A percentile compares a stretch with the other conserved stretches of the same genome.
These are phyloP conservation scores for Limanda limanda DNA, from an alignment of 2,113 vertebrate genomes.

Conservation along the genomic window DNA sequence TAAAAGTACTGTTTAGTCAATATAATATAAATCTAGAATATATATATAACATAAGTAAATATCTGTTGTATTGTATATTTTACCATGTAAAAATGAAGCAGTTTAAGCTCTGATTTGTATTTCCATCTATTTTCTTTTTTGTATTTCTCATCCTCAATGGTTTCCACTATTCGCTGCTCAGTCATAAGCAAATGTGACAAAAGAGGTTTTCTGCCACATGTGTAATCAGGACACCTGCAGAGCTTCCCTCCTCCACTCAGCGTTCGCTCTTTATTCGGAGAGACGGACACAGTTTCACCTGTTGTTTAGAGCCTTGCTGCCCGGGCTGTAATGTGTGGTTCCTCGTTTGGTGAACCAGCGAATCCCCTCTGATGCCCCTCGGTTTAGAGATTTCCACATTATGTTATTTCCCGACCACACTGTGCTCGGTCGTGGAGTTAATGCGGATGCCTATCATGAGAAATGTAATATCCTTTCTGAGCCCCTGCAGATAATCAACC, in stretches of 20 bases:
- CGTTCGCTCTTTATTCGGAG: not conserved
- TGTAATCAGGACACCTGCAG: not conserved
- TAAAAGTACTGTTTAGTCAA: no score
- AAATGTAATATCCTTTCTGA: constrained; percentile 53
- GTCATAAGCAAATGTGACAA: no score
- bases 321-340: not conserved
- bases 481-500: constrained; percentile 51
- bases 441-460: constrained; percentile 34
- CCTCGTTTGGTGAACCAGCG: constrained; percentile 27
- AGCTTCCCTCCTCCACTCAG: no score
- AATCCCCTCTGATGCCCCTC: constrained; percentile 30
- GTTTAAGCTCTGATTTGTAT: no score
- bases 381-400: constrained; percentile 38
- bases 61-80: no score
- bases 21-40: no score
- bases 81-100: no score
- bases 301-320: constrained; percentile 35
- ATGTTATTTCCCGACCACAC: constrained; percentile 10
- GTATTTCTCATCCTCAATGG: not conserved
- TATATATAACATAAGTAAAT: no score
- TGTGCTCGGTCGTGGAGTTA: constrained; percentile 27
- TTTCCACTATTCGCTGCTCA: no score
- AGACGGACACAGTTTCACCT: constrained; percentile 2
- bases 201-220: not conserved
- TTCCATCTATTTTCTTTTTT: no score